These are phyloP conservation scores for Lagopus leucura DNA, from an alignment of 2,113 vertebrate species.

Conservation along the genomic window DNA sequence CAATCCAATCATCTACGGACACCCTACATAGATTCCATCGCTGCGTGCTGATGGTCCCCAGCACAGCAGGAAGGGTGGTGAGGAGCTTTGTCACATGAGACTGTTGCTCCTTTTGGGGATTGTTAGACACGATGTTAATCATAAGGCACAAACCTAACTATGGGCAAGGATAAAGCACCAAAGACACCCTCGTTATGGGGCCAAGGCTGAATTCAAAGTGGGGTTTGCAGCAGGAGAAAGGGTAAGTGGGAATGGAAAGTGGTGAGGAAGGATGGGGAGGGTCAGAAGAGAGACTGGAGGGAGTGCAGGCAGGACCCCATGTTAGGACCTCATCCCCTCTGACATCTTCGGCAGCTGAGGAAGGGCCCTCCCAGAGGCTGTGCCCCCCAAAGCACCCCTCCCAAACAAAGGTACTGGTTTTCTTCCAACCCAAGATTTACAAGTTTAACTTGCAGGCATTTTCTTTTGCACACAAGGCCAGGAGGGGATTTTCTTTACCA, in stretches of 20 bases:
- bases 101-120: neutral
- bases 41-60: neutral
- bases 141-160: conserved; percentile 8
- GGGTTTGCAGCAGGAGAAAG: neutral
- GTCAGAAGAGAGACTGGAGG: neutral
- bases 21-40: neutral
- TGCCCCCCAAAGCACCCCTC: neutral
- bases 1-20: neutral
- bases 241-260: neutral
- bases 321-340: neutral
- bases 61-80: neutral
- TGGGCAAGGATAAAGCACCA: neutral
- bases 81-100: neutral
- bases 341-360: neutral
- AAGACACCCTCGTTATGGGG: neutral
- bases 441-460: neutral
- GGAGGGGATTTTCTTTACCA: neutral
- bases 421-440: neutral
- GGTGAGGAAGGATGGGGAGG: neutral
- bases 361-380: neutral
- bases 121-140: neutral
- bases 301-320: neutral
- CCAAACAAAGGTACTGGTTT: neutral
- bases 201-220: neutral
- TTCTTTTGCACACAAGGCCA: neutral